Conservation (phyloP, 2,888 invertebrate species). For the Pseudoips prasinana region DNA sequence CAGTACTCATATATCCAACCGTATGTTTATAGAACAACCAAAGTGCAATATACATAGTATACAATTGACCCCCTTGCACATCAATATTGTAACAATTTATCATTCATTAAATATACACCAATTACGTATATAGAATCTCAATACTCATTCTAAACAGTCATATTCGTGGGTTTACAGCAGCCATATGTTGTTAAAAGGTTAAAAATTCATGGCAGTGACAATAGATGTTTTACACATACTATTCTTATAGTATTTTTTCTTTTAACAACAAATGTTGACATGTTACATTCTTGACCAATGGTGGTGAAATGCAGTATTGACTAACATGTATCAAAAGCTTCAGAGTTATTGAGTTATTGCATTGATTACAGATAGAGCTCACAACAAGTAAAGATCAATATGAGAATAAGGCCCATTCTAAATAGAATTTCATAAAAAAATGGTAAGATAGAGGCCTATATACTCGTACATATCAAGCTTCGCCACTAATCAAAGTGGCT, state of each 20-base stretch:
- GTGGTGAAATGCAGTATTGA: not conserved
- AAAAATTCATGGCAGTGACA: too few species aligned
- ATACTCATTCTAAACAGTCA: constrained; percentile 34
- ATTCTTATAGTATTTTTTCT: too few species aligned
- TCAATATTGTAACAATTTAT: constrained; percentile 23
- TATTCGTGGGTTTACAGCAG: constrained; percentile 14
- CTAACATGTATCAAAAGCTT: too few species aligned
- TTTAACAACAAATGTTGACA: constrained; percentile 25
- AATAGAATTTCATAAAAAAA: too few species aligned
- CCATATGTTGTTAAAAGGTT: constrained; percentile 19
- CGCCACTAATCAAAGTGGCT: too few species aligned
- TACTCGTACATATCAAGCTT: not conserved
- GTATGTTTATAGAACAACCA: constrained; percentile 19
- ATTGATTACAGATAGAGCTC: too few species aligned
- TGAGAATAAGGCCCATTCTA: too few species aligned
- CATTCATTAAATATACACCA: constrained; percentile 24
- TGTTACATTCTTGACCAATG: constrained; percentile 25
- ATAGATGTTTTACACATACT: too few species aligned
- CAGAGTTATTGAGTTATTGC: too few species aligned
- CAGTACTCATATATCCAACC: too few species aligned
- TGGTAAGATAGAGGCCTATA: too few species aligned
- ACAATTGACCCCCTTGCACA: constrained; percentile 32
- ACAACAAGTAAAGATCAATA: too few species aligned
- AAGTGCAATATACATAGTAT: constrained; percentile 11
- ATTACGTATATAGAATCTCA: constrained; percentile 20